Evolutionary conservation across 23 tunicate species (phyloP).

Genomic region (Trididemnum clinides): DNA sequence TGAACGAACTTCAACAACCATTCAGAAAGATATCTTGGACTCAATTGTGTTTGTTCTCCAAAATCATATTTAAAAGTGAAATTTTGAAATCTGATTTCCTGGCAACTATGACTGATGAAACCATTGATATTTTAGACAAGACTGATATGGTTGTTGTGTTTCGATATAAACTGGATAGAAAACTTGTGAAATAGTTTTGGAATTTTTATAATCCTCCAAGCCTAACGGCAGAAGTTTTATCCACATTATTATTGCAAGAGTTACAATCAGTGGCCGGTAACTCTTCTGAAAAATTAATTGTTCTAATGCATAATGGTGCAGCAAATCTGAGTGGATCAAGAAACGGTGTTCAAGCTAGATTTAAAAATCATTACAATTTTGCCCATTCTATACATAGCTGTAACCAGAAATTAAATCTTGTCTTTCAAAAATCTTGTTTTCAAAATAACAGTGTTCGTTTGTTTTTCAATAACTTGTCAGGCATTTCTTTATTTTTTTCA

Average conservation of each 20-base stretch:
- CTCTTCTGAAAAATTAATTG: background rate
- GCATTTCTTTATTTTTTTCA: background rate
- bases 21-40: slow-evolving; percentile 1
- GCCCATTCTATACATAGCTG: slow-evolving; percentile 16
- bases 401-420: background rate
- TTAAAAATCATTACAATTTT: background rate
- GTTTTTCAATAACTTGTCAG: slow-evolving; percentile 12
- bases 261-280: background rate
- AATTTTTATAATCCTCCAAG: slow-evolving; percentile 12
- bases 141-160: slow-evolving; percentile 17
- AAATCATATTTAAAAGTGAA: background rate
- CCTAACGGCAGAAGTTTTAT: slow-evolving; percentile 12
- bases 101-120: slow-evolving; percentile 22
- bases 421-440: background rate
- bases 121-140: slow-evolving; percentile 3
- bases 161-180: slow-evolving; percentile 1
- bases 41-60: background rate
- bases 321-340: background rate
- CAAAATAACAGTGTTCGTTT: background rate
- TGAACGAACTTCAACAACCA: background rate
- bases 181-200: background rate
- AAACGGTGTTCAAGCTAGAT: slow-evolving; percentile 7
- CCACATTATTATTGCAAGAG: background rate
- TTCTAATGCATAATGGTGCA: slow-evolving; percentile 25
- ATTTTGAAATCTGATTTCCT: background rate